A percentile compares a stretch with the other conserved stretches of the same genome.
Evolutionary conservation across 2,888 invertebrate genomes (phyloP).

Genomic region (Diogma glabrata): DNA sequence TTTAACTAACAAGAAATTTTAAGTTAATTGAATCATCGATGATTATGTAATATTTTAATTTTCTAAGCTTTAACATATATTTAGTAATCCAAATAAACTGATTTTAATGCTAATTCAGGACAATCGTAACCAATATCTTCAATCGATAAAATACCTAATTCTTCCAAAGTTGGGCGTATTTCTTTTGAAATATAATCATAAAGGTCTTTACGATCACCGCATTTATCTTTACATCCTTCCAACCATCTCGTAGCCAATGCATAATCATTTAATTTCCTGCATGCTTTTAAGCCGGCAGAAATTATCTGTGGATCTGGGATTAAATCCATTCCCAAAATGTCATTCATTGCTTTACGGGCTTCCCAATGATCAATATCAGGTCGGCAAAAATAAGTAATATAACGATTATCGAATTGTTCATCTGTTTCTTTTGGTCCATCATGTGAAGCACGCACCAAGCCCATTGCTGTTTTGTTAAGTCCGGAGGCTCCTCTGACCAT

Average conservation of each 20-base stretch:
- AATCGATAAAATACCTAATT: conserved; percentile 86
- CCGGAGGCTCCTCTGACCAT: conserved; percentile 31
- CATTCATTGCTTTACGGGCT: conserved; percentile 82
- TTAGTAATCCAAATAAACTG: conserved; percentile 44
- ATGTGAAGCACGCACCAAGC: conserved; percentile 34
- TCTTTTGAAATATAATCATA: conserved; percentile 84
- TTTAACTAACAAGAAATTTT: too few species aligned
- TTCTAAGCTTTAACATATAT: too few species aligned
- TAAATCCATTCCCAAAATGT: conserved; percentile 78
- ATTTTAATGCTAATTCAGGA: conserved; percentile 80
- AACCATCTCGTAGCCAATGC: conserved; percentile 86
- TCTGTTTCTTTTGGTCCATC: conserved; percentile 56
- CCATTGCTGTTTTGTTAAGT: conserved; percentile 24
- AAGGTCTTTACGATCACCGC: conserved; percentile 61
- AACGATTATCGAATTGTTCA: conserved; percentile 75
- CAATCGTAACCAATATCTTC: conserved; percentile 96
- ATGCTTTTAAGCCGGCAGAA: conserved; percentile 76
- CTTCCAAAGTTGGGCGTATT: conserved; percentile 81
- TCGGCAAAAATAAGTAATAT: conserved; percentile 73
- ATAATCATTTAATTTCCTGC: conserved; percentile 88
- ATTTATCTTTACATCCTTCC: conserved; percentile 85
- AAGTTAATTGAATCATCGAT: too few species aligned
- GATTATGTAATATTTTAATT: too few species aligned
- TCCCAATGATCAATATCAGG: conserved; percentile 91
- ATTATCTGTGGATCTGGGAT: conserved; percentile 88